Base-by-base conservation (phyloP, 2,113 vertebrate species). In the Podocnemis expansa region DNA sequence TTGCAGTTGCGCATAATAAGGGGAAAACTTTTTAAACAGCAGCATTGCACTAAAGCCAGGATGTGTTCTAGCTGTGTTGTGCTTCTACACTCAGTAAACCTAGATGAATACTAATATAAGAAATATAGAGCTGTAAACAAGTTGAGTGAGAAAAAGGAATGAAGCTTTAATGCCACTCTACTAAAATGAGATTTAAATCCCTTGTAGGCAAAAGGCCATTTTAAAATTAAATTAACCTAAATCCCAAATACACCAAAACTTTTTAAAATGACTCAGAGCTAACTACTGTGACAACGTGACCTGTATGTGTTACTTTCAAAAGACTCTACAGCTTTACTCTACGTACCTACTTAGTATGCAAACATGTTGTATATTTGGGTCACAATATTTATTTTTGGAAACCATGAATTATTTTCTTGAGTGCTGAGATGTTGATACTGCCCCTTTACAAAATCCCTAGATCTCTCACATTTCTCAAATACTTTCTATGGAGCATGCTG, bases 101-200 rank as follows among this genome's bases (percentile, higher is more conserved):
- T 75, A 88, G 81, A 19, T 51, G 14, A 3, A 2, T 80, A 83
- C 94, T 49, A 79, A 19, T 80, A 88, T 25, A 84, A 91, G 12
- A 80, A 88, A 87, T 67, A 63, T 0, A 51, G 1, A 92, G 41
- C 38, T 91, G 78, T 80, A 92, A 93, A 92, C 14, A 81, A 79
- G 21, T 55, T 34, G 89, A 93, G 75, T 0, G 0, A 95, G 73
- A 96, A 90, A 11, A 67, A 79, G 16, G 19, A 90, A 80, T 81
- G 49, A 91, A 90, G 89, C 67, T 88, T 93, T 63, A 93, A 93
- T 8, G 94, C 63, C 56, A 88, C 73, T 92, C 94, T 87, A 90
- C 31, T 17, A 24, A 95, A 12, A 95, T 21, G 51, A 3, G 84
- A 19, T 85, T 82, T 83, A 85, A 31, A 49, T 82, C 92, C 78